Conservation (phyloP, 1,140 invertebrate species). For the Drosophila erecta region DNA sequence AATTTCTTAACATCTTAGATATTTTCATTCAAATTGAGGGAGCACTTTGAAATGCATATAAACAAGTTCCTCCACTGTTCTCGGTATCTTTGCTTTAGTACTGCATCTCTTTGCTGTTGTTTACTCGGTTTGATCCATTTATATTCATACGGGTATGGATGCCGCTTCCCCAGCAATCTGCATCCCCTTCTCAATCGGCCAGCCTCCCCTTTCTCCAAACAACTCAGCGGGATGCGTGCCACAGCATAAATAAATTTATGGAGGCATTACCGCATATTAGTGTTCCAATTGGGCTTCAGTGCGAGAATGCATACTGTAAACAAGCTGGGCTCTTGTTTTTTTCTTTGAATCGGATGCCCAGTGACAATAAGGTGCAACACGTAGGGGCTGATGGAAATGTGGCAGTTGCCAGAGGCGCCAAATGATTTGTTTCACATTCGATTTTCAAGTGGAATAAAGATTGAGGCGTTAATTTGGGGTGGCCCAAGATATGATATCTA, state of each 20-base stretch:
- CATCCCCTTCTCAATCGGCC: constrained; percentile 6
- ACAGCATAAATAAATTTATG: constrained; percentile 62
- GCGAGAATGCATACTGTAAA: constrained; percentile 52
- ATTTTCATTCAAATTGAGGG: background rate
- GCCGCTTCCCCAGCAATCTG: constrained; percentile 18
- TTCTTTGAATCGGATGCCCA: background rate
- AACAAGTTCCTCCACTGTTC: constrained; percentile 10
- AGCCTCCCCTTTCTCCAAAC: constrained; percentile 6
- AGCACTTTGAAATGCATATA: constrained; percentile 9
- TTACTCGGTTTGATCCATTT: constrained; percentile 45
- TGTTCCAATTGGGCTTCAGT: constrained; percentile 40
- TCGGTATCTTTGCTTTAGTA: constrained; percentile 8
- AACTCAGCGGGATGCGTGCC: constrained; percentile 31
- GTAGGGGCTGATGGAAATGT: constrained; percentile 36
- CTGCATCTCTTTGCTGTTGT: constrained; percentile 32
- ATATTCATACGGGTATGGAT: constrained; percentile 55
- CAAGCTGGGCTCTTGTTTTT: constrained; percentile 14
- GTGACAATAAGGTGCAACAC: constrained; percentile 32
- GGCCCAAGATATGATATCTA: constrained; percentile 13
- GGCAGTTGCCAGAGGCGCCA: constrained; percentile 50
- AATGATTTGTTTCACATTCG: constrained; percentile 42
- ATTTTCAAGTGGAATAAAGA: constrained; percentile 4
- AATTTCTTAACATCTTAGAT: background rate
- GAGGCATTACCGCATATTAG: constrained; percentile 48
- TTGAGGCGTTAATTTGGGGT: background rate